Evolutionary conservation across 2,888 invertebrate genomes (phyloP).

Genomic region (Drosophila neutralis): DNA sequence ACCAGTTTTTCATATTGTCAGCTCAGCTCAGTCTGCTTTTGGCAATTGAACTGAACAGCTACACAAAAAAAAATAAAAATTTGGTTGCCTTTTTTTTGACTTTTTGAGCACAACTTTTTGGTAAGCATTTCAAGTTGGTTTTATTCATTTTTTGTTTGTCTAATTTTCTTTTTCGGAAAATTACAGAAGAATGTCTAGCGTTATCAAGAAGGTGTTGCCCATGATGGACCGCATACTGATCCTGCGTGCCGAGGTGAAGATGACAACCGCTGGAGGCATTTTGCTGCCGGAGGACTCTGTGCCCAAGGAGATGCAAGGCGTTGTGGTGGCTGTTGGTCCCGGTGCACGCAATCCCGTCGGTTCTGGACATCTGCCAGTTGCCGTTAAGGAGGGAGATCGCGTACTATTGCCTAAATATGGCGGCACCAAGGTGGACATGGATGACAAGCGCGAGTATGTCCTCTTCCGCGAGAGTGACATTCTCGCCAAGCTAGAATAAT

Average conservation of each 20-base stretch:
- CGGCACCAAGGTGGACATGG: constrained; percentile 96
- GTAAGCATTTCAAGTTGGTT: background rate
- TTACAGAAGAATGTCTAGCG: constrained; percentile 49
- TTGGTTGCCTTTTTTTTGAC: background rate
- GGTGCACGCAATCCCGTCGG: constrained; percentile 93
- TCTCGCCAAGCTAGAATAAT: constrained; percentile 92
- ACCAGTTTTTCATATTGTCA: background rate
- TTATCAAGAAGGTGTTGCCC: constrained; percentile 90
- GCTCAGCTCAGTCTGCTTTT: constrained; percentile 35
- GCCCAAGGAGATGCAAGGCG: constrained; percentile 95
- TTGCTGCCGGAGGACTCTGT: constrained; percentile 98
- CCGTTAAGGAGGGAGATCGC: constrained; percentile 95
- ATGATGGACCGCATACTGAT: constrained; percentile 97
- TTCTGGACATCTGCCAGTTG: constrained; percentile 92
- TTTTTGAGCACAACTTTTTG: constrained; percentile 6
- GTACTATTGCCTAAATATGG: constrained; percentile 99
- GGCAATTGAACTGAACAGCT: constrained; percentile 14
- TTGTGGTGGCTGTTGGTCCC: constrained; percentile 96
- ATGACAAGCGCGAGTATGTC: constrained; percentile 95
- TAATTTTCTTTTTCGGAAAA: background rate
- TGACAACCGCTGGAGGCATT: constrained; percentile 97
- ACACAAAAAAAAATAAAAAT: constrained; percentile 11
- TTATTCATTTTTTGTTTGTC: background rate
- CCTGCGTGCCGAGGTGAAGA: constrained; percentile 94
- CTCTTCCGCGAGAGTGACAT: constrained; percentile 98